A percentile compares a stretch with the other conserved stretches of the same genome.
Evolutionary conservation across 2,113 vertebrate species (phyloP).

Genomic region (Nanorana parkeri): DNA sequence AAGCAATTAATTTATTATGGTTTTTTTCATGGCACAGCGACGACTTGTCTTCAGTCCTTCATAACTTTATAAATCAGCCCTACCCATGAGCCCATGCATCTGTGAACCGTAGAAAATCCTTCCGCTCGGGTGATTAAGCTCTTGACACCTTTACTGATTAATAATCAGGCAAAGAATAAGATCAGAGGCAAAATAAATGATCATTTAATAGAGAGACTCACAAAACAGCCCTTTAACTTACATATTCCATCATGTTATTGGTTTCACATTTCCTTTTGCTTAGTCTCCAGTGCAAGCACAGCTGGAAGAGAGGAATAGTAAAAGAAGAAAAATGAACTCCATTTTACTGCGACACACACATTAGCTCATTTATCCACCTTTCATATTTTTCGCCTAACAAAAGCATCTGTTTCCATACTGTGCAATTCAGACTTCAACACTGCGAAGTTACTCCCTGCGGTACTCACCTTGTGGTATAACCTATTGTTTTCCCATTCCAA

Average conservation of each 20-base stretch:
- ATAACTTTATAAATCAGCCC: conserved; percentile 99
- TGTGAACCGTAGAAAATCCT: conserved; percentile 96
- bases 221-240: conserved; percentile 99
- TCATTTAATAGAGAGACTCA: conserved; percentile 99
- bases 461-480: conserved; percentile 97
- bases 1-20: conserved; percentile 97
- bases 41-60: conserved; percentile 93
- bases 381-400: conserved; percentile 98
- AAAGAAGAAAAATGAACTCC: conserved; percentile 91
- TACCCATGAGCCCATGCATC: conserved; percentile 85
- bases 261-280: conserved; percentile 99
- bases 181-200: conserved; percentile 99
- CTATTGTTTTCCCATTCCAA: conserved; percentile 96
- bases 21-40: conserved; percentile 82
- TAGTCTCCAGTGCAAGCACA: conserved; percentile 96
- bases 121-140: conserved; percentile 94
- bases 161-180: conserved; percentile 96
- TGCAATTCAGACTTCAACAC: conserved; percentile 88
- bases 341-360: conserved; percentile 85
- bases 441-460: conserved; percentile 81
- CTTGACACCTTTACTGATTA: conserved; percentile 94
- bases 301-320: conserved; percentile 86
- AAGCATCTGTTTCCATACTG: conserved; percentile 99
- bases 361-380: conserved; percentile 90
- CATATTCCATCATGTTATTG: conserved; percentile 99